Evolutionary conservation across 2,113 vertebrate species (phyloP), one percentile per base, ranked within the genome.

Genomic region (Dryoscopus gambensis): DNA sequence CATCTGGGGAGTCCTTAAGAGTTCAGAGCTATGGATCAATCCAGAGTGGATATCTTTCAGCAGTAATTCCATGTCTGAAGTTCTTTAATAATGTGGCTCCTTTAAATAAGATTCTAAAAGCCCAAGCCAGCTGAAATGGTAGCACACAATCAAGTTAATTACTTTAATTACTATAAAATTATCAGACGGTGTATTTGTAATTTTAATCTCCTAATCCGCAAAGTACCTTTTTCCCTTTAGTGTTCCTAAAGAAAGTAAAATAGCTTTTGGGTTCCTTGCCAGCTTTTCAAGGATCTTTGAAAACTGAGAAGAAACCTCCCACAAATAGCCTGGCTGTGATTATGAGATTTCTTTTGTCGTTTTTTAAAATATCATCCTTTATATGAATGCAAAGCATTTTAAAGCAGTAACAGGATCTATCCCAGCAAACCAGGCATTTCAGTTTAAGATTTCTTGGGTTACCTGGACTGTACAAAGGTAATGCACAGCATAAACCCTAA

Each of bases 111-210:
- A 77, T 71, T 63, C 86, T 81, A 21, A 68, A 94, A 88, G 42
- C 76, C 62, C 27, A 78, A 47, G 37, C 60, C n/a, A 78, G 31
- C 52, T 90, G 85, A 76, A 93, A 87, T 74, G 30, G 82, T 82
- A 69, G 27, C 14, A 44, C 20, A 11, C 70, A 85, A 77, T 90
- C 59, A 65, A 71, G 84, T 78, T 83, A 94, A 96, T 93, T 17
- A 87, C 77, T 95, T 94, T 96, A 96, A 97, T 97, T 95, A 11
- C 95, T 87, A 59, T 52, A 57, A 94, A 93, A 95, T 95, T 83
- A 90, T 94, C 78, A 89, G 83, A 44, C 8, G 18, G 65, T 75
- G 59, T 73, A 85, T 93, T 95, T 92, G 89, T 93, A 85, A 94
- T 87, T 96, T 92, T 94, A 93, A 95, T 91, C 93, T 94, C 86